Conservation (phyloP, 2,888 invertebrate species). For the Polydrusus pterygomalis region DNA sequence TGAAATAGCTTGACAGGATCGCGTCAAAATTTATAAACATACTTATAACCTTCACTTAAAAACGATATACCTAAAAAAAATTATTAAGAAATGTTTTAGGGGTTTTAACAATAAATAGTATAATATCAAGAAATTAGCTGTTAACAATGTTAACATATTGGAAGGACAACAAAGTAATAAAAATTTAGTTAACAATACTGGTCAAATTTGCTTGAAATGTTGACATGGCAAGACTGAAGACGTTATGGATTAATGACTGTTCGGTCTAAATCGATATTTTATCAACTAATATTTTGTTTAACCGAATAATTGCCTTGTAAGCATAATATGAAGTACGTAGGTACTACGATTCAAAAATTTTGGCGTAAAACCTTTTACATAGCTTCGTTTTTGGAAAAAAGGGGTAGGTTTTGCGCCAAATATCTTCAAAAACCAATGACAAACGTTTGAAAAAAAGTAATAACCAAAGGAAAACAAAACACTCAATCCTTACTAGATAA, state of each 20-base stretch:
- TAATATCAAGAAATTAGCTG: too few relatives aligned
- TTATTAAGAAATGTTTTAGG: background rate
- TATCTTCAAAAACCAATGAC: constrained; percentile 14
- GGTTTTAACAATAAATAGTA: background rate
- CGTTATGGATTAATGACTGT: background rate
- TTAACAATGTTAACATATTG: too few relatives aligned
- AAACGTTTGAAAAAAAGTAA: constrained; percentile 13
- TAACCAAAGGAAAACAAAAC: constrained; percentile 40
- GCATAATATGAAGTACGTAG: too few relatives aligned
- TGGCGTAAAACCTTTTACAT: background rate
- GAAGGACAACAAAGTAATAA: background rate
- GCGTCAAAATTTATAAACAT: too few relatives aligned
- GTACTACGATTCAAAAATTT: background rate
- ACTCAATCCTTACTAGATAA: constrained; percentile 61
- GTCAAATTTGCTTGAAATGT: constrained; percentile 8
- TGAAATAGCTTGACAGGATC: too few relatives aligned
- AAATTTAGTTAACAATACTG: constrained; percentile 32
- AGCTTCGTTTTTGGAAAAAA: background rate
- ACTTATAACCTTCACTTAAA: too few relatives aligned
- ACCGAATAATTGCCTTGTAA: background rate
- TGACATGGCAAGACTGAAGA: constrained; percentile 12
- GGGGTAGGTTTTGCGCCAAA: constrained; percentile 2
- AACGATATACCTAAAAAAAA: background rate
- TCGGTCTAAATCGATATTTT: background rate
- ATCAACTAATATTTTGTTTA: background rate